Conservation (phyloP, 2,797 vertebrate genomes). For the Hirundo rustica region DNA sequence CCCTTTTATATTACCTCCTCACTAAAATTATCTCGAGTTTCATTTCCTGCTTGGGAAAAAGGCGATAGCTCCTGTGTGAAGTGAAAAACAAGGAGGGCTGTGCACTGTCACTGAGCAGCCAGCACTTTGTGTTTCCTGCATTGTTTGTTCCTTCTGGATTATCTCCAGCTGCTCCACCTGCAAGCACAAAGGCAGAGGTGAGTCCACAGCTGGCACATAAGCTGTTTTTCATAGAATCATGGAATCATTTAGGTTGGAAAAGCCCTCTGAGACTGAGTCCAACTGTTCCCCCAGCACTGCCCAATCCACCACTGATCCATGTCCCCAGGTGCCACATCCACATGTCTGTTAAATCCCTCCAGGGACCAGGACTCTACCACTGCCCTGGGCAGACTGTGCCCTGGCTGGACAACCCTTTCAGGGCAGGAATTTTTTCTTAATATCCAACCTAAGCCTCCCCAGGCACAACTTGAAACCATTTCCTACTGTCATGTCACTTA, state of each 20-base stretch:
- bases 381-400: not conserved
- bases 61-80: not conserved
- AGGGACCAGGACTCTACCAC: not conserved
- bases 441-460: not conserved
- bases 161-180: slow-evolving; percentile 77
- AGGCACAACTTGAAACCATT: not conserved
- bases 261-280: too few relatives aligned
- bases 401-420: not conserved
- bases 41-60: too few relatives aligned
- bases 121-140: slow-evolving; percentile 72
- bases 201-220: rapidly evolving
- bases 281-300: too few relatives aligned
- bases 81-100: not conserved
- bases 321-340: too few relatives aligned
- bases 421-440: not conserved
- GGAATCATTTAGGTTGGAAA: too few relatives aligned
- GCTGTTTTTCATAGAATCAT: not conserved
- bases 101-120: slow-evolving; percentile 65
- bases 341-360: not conserved
- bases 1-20: too few relatives aligned
- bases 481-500: not conserved
- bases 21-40: too few relatives aligned
- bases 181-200: not conserved
- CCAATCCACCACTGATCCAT: too few relatives aligned
- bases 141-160: slow-evolving; percentile 69